Base-by-base conservation (phyloP, 1,140 invertebrate species). In the Octopus sinensis region DNA sequence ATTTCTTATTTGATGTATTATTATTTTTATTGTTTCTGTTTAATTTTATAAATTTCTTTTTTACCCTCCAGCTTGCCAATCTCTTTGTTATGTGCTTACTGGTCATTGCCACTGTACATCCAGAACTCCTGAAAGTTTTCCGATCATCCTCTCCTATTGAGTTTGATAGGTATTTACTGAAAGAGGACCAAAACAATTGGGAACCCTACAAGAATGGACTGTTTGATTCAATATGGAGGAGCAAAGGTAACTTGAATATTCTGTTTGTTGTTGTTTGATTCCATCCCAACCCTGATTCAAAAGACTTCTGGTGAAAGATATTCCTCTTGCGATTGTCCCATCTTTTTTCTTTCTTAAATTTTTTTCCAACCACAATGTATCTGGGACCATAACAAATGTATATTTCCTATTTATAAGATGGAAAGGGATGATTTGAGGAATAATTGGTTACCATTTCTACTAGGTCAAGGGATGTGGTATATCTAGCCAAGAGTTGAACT, bases 61-160 rank as follows among this genome's bases (percentile, higher is more conserved):
- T 78, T 82, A 52, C 83, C 10, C 83, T 83, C 43, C 81, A 87
- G 87, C 77, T 86, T 71, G 80, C 82, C 23, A 78, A 86, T 62
- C 54, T 86, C 80, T 77, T 85, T 17, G 75, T 84, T 23, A 77
- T 86, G 12, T 84, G 85, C 23, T 71, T 85, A 30, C 79, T 87
- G 17, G 81, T 85, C 7, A 81, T 86, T 56, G 75, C 84, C 52
- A 84, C 84, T 43, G 84, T 87, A 80, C 84, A 84, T 76, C 87
- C 87, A 53, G 86, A 87, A 73, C 79, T 87, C 4, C 79, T 87
- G 12, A 77, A 76, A 30, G 79, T 79, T 52, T 80, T 83, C 23
- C 53, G 79, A 52, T 78, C 79, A 71, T 77, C 76, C 75, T 79
- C 79, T 30, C 81, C 79, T n/a, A 53, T 52, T 54, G 71, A n/a